Conservation (phyloP, 1,140 invertebrate genomes). For the Conus betulinus region DNA sequence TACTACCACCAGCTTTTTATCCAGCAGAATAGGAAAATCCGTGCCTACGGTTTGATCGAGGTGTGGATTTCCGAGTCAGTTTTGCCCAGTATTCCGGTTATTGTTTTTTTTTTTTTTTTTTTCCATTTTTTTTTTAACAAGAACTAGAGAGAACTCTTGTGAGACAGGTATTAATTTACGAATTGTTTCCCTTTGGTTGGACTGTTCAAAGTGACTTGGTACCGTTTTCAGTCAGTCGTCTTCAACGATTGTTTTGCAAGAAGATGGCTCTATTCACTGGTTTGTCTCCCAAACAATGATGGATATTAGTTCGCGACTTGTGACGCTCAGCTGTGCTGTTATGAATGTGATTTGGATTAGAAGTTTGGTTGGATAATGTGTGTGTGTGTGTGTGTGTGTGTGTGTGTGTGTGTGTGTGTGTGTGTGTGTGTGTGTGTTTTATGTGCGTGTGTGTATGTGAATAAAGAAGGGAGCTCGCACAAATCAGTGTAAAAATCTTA, state of each 20-base stretch:
- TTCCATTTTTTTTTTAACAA: background rate
- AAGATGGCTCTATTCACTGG: background rate
- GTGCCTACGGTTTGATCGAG: background rate
- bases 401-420: slow-evolving; percentile 23
- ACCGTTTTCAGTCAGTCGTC: background rate
- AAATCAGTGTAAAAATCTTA: background rate
- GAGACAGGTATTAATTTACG: too few relatives aligned
- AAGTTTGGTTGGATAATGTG: background rate
- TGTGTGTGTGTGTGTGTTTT: slow-evolving; percentile 10
- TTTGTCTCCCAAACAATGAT: background rate
- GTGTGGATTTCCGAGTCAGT: background rate
- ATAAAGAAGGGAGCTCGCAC: background rate
- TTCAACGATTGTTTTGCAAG: background rate
- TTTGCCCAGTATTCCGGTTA: slow-evolving; percentile 35
- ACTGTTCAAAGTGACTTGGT: background rate
- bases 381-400: slow-evolving; percentile 5
- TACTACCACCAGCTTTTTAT: slow-evolving; percentile 2
- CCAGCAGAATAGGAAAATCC: slow-evolving; percentile 26
- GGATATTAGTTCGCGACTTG: background rate
- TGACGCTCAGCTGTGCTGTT: background rate
- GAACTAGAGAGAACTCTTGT: background rate
- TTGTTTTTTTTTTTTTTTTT: background rate
- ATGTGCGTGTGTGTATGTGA: slow-evolving; percentile 11
- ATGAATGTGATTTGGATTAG: background rate
- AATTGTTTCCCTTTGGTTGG: background rate